These are phyloP conservation scores for Arvicanthis niloticus DNA, from an alignment of 2,113 vertebrate genomes.

Conservation along the genomic window DNA sequence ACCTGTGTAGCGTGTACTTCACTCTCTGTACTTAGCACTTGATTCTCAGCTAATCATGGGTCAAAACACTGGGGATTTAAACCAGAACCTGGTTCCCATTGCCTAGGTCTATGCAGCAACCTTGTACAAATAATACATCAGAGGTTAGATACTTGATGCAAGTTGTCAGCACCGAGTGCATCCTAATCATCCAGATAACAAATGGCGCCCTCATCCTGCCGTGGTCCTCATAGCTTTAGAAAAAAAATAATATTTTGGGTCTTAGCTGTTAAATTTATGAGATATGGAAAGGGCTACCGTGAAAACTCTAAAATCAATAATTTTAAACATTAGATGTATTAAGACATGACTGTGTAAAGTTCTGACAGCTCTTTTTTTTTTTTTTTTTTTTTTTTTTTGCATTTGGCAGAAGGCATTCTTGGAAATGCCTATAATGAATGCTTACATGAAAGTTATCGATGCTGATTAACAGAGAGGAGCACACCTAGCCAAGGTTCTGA, in stretches of 20 bases:
- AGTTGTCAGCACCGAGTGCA: neutral
- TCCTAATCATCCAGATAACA: conserved; percentile 19
- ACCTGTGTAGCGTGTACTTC: neutral
- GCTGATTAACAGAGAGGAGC: neutral
- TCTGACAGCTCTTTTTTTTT: neutral
- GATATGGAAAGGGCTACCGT: neutral
- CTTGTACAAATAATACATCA: neutral
- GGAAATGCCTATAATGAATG: conserved; percentile 22
- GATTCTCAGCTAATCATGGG: neutral
- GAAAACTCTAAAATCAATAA: conserved; percentile 56
- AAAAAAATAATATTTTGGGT: conserved; percentile 54
- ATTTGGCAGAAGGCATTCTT: neutral
- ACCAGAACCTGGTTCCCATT: neutral
- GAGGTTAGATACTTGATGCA: neutral
- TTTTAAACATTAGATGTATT: conserved; percentile 54
- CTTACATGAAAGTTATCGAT: neutral
- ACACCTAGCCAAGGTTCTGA: neutral
- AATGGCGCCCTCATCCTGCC: neutral
- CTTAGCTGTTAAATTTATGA: conserved; percentile 58
- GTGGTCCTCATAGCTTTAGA: conserved; percentile 37
- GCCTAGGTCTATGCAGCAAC: neutral
- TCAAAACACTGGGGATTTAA: neutral
- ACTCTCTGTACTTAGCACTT: neutral
- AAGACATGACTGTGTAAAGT: neutral
- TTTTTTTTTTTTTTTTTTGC: conserved; percentile 19